Percentiles rank a stretch among this genome's conserved stretches.
Conservation (phyloP, 2,113 vertebrate species). For the Taxidea taxus region DNA sequence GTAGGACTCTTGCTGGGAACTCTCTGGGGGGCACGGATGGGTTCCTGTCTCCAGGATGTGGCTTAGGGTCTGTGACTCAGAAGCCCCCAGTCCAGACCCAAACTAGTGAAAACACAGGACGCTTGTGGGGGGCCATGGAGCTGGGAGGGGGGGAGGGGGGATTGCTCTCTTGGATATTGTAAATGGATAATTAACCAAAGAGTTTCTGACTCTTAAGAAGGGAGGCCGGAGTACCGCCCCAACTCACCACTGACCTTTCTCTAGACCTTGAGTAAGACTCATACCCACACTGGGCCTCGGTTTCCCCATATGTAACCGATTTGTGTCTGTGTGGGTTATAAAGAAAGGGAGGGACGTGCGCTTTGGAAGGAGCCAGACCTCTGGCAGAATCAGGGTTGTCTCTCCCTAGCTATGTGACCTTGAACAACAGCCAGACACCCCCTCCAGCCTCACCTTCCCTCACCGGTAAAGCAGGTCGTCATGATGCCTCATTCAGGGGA, state of each 20-base stretch:
- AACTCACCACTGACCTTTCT: background rate
- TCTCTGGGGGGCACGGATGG: background rate
- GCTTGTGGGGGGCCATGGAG: too few species aligned
- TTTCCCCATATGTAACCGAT: background rate
- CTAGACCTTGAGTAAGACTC: background rate
- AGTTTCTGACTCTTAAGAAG: background rate
- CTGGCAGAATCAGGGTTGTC: background rate
- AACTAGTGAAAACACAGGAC: background rate
- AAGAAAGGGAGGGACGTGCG: background rate
- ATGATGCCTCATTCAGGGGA: background rate
- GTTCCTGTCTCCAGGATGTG: background rate
- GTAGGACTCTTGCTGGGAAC: background rate
- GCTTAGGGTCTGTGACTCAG: background rate
- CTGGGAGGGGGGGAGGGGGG: too few species aligned
- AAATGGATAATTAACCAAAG: background rate
- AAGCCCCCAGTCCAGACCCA: background rate
- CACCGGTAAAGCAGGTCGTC: background rate
- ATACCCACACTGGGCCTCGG: background rate
- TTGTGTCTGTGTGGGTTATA: too few species aligned
- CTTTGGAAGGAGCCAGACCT: background rate
- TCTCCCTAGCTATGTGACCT: background rate
- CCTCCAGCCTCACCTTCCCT: background rate
- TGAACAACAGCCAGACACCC: background rate
- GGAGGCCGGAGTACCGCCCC: background rate
- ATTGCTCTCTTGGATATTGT: background rate